These are phyloP conservation scores for Battus philenor DNA, from an alignment of 1,140 invertebrate genomes.

Conservation along the genomic window DNA sequence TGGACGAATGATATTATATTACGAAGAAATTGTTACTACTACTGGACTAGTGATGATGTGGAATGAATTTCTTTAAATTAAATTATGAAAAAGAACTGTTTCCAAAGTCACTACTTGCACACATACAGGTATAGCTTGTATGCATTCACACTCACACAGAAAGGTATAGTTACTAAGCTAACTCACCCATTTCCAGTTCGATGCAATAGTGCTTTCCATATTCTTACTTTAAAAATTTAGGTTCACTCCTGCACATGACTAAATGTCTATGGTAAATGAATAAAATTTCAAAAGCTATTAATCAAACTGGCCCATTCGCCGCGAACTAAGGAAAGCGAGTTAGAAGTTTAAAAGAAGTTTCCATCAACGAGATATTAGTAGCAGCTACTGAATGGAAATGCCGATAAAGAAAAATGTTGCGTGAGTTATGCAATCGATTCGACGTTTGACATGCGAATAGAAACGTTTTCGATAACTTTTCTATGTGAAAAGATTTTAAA, in stretches of 20 bases:
- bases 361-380: conserved; percentile 5
- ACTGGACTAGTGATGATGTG: too few species aligned
- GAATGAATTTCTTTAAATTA: too few species aligned
- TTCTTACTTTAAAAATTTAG: too few species aligned
- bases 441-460: conserved; percentile 4
- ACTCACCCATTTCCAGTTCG: too few species aligned
- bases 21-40: too few species aligned
- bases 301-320: neutral
- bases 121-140: too few species aligned
- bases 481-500: neutral
- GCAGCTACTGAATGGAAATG: conserved; percentile 1
- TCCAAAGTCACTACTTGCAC: too few species aligned
- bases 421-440: conserved; percentile 3
- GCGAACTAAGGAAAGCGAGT: neutral
- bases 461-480: neutral
- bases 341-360: conserved; percentile 14
- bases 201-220: too few species aligned
- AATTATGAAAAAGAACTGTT: too few species aligned
- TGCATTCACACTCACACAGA: too few species aligned
- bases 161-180: too few species aligned
- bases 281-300: conserved; percentile 2
- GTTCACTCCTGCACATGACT: neutral
- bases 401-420: conserved; percentile 6
- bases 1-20: too few species aligned
- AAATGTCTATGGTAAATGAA: neutral